Base-by-base conservation (phyloP, 1,140 invertebrate species). In the Aphaenogaster rudis region DNA sequence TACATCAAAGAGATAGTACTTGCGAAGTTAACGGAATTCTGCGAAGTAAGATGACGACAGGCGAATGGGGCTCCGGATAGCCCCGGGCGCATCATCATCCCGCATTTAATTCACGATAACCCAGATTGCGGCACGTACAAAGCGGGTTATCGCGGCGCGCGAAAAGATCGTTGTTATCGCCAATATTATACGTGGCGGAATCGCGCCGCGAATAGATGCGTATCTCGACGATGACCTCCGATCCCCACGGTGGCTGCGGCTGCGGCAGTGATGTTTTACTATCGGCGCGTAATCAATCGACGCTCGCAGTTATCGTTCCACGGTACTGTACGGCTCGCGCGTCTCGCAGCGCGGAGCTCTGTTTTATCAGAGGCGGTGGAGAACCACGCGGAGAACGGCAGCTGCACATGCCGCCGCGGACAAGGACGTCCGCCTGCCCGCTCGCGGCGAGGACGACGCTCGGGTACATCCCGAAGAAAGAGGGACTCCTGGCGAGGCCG, bases 291-390 rank as follows among this genome's bases (percentile, higher is more conserved):
- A 84, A 82, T 82, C 69, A 61, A 84, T 84, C 69, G 80, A 76
- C 67, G 17, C 11, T 15, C 28, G 57, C 80, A 42, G 80, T 84
- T 84, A 84, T 84, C 80, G 69, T 45, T 84, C 9, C 80, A 57
- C 69, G 69, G 80, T 71, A 79, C 45, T 45, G 42, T 8, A 28
- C 21, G 64, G 78, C 48, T 15, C 21, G 28, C 42, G 0, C 57
- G 57, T 3, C 36, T 21, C 59, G n/a, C 45, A 33, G 11, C 45
- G 15, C 13, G 42, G 28, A 28, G 52, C 80, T 74, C 80, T 84
- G 80, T 84, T 84, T 84, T 84, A 84, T 84, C 80, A 84, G 48
- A 84, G 80, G 80, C 42, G 80, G 36, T 21, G 78, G 66, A 28
- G 15, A 54, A 28, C 7, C 59, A 15, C 42, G 57, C 42, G 13